Base-by-base conservation (phyloP, 2,797 vertebrate species). In the Liasis olivaceus region DNA sequence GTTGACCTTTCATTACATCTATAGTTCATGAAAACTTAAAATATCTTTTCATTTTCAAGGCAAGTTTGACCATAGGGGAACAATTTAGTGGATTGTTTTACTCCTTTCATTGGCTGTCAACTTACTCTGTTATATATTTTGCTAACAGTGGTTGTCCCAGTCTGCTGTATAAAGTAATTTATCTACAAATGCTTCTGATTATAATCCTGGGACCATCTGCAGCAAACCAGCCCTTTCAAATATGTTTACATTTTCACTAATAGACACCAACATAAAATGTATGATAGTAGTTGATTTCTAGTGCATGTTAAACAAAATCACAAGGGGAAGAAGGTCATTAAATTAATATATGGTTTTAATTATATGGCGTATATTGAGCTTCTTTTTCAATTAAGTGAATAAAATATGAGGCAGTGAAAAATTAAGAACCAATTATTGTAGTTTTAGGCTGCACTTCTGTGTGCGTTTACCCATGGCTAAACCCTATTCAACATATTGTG, bases 341-440 rank as follows among this genome's bases (percentile, higher is more conserved):
- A 81, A 81, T 81, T 81, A 81, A 81, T 81, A 47, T 42, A 81
- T 36, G 5, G 1, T 0, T 94, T 93, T 88, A 81, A 81, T 87
- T 93, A 85, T 85, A 24, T 28, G 93, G 69, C 36, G 6, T 90
- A 93, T 94, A 9, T 88, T 90, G 89, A 88, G 64, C 89, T 84
- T 0, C 8, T 60, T 56, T n/a, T 91, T 51, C 47, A 63, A 90
- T 94, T 93, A 66, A 36, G 3, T 31, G 56, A 95, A 89, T 59
- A 88, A 77, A 42, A 81, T 91, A 72, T 9, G n/a, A 0, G 0
- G 69, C 88, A 91, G 2, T 90, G 89, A 81, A 92, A 87, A 94
- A 92, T 94, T 24, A 89, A 94, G 36, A 8, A 64, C 56, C 15
- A 77, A 51, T 42, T 54, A 62, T 91, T 77, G 59, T 51, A 87